These are phyloP conservation scores for Hyposoter dolosus DNA, from an alignment of 2,888 invertebrate genomes.

Conservation along the genomic window DNA sequence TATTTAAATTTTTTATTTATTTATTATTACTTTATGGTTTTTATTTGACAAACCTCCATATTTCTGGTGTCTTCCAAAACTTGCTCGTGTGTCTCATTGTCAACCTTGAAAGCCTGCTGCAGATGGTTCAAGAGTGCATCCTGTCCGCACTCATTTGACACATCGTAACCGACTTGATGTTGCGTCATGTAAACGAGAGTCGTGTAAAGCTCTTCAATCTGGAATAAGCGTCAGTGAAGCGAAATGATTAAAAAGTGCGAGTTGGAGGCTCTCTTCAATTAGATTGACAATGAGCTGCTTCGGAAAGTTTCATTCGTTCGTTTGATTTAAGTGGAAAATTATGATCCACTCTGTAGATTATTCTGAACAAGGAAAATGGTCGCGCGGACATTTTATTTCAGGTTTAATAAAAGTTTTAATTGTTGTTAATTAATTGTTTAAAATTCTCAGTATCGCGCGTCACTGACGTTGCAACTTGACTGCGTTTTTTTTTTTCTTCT, in stretches of 20 bases:
- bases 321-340: constrained; percentile 33
- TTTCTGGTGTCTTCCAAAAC: constrained; percentile 90
- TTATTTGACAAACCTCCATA: constrained; percentile 87
- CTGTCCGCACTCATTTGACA: constrained; percentile 89
- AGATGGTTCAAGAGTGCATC: constrained; percentile 90
- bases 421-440: neutral
- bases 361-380: constrained; percentile 11
- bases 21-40: too few species aligned
- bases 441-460: neutral
- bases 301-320: constrained; percentile 22
- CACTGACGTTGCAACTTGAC: neutral
- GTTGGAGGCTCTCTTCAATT: constrained; percentile 24
- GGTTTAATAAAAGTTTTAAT: neutral
- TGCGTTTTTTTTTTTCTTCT: too few species aligned
- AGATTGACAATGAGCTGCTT: constrained; percentile 35
- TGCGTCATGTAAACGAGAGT: constrained; percentile 93
- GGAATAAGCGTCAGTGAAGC: constrained; percentile 74
- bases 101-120: constrained; percentile 93
- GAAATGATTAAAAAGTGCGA: constrained; percentile 46
- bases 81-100: constrained; percentile 90
- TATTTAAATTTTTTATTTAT: too few species aligned
- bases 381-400: neutral
- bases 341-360: neutral
- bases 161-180: constrained; percentile 94
- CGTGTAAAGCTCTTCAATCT: constrained; percentile 95